These are phyloP conservation scores for Holacanthus passer DNA, from an alignment of 2,113 vertebrate genomes.

Conservation along the genomic window DNA sequence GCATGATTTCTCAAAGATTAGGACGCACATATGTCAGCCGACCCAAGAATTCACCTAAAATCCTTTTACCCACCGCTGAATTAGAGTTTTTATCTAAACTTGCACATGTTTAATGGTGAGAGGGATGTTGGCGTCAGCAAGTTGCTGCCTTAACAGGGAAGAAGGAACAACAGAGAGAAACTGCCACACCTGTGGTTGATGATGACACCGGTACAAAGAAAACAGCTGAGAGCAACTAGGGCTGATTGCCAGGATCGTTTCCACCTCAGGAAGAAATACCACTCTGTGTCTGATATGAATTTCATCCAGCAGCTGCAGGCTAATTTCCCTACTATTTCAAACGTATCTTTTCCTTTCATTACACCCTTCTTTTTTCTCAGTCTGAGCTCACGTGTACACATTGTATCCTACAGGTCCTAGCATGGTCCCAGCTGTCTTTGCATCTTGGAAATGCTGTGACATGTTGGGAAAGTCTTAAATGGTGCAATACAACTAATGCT, in stretches of 20 bases:
- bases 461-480: neutral
- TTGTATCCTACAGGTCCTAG: neutral
- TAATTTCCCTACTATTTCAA: neutral
- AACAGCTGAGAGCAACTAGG: slow-evolving; percentile 34
- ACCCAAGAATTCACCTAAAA: neutral
- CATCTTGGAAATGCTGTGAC: slow-evolving; percentile 8
- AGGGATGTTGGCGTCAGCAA: neutral
- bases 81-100: neutral
- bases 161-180: neutral
- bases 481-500: neutral
- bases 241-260: slow-evolving; percentile 14
- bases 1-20: neutral
- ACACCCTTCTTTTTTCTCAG: neutral
- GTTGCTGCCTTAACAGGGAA: neutral
- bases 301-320: neutral
- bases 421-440: neutral
- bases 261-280: neutral
- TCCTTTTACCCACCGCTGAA: neutral
- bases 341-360: neutral
- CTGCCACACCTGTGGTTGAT: slow-evolving; percentile 47
- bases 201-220: neutral
- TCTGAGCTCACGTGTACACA: neutral
- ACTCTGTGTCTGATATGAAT: neutral
- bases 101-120: neutral
- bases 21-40: neutral